Evolutionary conservation across 2,113 vertebrate species (phyloP).

Genomic region (Phycodurus eques): DNA sequence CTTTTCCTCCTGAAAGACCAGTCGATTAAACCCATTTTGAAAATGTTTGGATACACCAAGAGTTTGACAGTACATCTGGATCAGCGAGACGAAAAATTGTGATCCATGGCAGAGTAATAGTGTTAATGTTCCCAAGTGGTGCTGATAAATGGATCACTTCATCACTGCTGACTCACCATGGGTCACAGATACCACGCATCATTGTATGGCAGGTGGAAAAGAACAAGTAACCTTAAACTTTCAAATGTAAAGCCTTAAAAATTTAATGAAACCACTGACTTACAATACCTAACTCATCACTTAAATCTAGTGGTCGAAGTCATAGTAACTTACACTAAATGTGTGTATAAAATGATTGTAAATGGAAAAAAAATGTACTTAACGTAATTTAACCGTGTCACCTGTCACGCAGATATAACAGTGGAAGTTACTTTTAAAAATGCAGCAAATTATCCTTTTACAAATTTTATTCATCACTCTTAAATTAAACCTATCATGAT

Average conservation of each 20-base stretch:
- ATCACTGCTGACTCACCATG: constrained; percentile 58
- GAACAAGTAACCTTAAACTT: neutral
- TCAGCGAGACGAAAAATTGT: constrained; percentile 4
- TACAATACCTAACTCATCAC: neutral
- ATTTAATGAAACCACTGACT: neutral
- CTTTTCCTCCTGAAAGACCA: neutral
- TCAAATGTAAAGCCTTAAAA: neutral
- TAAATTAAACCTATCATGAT: neutral
- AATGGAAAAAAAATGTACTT: neutral
- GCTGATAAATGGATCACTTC: constrained; percentile 45
- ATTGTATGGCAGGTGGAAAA: neutral
- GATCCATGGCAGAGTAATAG: constrained; percentile 37
- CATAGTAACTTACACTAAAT: neutral
- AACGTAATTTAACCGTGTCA: neutral
- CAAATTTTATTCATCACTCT: neutral
- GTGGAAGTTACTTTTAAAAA: neutral
- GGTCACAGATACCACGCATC: constrained; percentile 28
- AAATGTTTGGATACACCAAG: neutral
- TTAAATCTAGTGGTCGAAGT: neutral
- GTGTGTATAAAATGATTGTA: neutral
- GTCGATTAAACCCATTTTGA: neutral
- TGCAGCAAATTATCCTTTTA: neutral
- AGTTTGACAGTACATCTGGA: constrained; percentile 7
- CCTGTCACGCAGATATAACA: neutral
- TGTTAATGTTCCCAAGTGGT: constrained; percentile 31